Percentiles rank a stretch among this genome's conserved stretches.
These are phyloP conservation scores for Caenorhabditis wallacei DNA, from an alignment of 2,888 invertebrate species.

Conservation along the genomic window DNA sequence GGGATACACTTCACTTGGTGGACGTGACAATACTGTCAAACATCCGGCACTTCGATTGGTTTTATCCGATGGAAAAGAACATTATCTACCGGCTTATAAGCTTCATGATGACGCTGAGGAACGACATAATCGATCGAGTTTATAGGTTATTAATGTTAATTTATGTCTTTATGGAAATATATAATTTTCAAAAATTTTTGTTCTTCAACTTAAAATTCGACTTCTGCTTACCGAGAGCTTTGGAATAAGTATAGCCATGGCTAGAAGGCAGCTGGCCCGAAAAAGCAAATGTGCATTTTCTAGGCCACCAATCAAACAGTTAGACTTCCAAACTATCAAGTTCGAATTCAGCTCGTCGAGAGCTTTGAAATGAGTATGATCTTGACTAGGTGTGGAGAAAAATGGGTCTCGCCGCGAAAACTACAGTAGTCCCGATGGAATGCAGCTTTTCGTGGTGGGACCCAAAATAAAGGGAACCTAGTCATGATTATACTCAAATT, in stretches of 20 bases:
- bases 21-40: conserved; percentile 88
- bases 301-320: too few species aligned
- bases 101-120: conserved; percentile 72
- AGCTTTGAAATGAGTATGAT: conserved; percentile 9
- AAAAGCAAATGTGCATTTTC: too few species aligned
- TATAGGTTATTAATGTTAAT: conserved; percentile 27
- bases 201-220: too few species aligned
- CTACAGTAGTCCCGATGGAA: too few species aligned
- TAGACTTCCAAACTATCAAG: too few species aligned
- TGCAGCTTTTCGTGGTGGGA: too few species aligned
- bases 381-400: conserved; percentile 1
- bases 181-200: too few species aligned
- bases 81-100: conserved; percentile 76
- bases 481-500: conserved; percentile 21
- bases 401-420: too few species aligned
- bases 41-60: conserved; percentile 63
- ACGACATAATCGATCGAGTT: conserved; percentile 61
- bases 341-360: not conserved
- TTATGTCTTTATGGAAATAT: not conserved
- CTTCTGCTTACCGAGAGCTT: too few species aligned
- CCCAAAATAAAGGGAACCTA: too few species aligned
- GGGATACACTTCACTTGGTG: conserved; percentile 94
- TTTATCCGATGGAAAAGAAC: conserved; percentile 57
- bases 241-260: too few species aligned
- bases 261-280: too few species aligned